A percentile compares a stretch with the other conserved stretches of the same genome.
Evolutionary conservation across 1,140 invertebrate genomes (phyloP).

Genomic region (Eciton burchellii): DNA sequence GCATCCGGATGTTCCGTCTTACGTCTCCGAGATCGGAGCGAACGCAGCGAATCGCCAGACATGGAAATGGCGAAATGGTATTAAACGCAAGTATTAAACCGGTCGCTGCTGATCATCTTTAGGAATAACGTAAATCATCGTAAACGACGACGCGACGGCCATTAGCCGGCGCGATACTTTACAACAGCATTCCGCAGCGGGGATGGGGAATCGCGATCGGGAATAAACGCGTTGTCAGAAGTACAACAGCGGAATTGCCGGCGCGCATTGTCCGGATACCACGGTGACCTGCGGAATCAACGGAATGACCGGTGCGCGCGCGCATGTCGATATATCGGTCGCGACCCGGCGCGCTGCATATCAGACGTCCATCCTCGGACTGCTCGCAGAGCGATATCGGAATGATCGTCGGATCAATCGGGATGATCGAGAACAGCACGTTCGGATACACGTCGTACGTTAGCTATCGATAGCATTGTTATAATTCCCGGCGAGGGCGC

Average conservation of each 20-base stretch:
- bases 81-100: no score
- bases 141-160: background rate
- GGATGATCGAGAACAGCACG: slow-evolving; percentile 20
- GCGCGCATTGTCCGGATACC: slow-evolving; percentile 54
- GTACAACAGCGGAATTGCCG: slow-evolving; percentile 40
- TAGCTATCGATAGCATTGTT: background rate
- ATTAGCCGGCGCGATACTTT: slow-evolving; percentile 29
- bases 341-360: slow-evolving; percentile 32
- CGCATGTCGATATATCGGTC: slow-evolving; percentile 38
- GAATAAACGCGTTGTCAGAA: slow-evolving; percentile 51
- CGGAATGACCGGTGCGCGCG: slow-evolving; percentile 52
- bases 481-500: background rate
- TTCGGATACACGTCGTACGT: background rate
- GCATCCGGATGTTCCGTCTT: no score
- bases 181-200: slow-evolving; percentile 36
- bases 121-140: background rate
- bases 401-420: slow-evolving; percentile 44
- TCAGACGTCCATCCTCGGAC: slow-evolving; percentile 8
- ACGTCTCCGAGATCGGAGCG: no score
- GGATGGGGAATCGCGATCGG: slow-evolving; percentile 33
- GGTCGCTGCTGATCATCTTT: no score
- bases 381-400: slow-evolving; percentile 12
- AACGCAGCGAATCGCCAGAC: background rate
- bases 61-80: no score
- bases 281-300: slow-evolving; percentile 53